phyloP scores from a whole-genome alignment of 2,888 invertebrate species.

The Hypena proboscidalis region DNA sequence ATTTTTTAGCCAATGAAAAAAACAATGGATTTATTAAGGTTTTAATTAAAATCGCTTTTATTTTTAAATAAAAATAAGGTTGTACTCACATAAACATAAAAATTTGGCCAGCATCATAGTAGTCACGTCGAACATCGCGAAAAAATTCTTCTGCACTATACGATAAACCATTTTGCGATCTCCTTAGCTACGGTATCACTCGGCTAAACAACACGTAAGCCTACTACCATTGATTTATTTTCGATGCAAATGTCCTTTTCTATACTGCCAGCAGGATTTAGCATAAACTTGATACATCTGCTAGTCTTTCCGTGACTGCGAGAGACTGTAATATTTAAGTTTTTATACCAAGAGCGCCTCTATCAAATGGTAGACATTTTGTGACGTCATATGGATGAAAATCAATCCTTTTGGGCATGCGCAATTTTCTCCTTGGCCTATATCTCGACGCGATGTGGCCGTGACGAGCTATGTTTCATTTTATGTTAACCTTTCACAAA shows the following conservation, averaged over 20 bases:
- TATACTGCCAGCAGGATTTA: conserved; percentile 51
- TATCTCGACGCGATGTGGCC: conserved; percentile 58
- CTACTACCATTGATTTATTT: conserved; percentile 51
- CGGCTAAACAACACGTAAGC: conserved; percentile 46
- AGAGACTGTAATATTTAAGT: conserved; percentile 63
- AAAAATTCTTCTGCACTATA: conserved; percentile 57
- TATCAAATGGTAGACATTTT: conserved; percentile 70
- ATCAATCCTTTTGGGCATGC: conserved; percentile 78
- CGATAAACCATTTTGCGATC: conserved; percentile 62
- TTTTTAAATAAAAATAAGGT: conserved; percentile 14
- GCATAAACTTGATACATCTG: conserved; percentile 58
- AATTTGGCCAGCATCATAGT: conserved; percentile 60
- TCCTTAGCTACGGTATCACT: conserved; percentile 63
- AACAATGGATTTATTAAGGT: conserved; percentile 16
- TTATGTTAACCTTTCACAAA: conserved; percentile 57
- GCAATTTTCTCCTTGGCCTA: conserved; percentile 76
- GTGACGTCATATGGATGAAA: conserved; percentile 76
- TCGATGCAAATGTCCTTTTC: conserved; percentile 28
- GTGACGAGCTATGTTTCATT: conserved; percentile 60
- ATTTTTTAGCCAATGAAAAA: conserved; percentile 4
- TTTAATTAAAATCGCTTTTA: neutral
- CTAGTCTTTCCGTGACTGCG: conserved; percentile 55
- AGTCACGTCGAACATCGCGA: conserved; percentile 53
- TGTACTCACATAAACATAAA: conserved; percentile 75
- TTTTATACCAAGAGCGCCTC: conserved; percentile 69